phyloP scores from a whole-genome alignment of 2,797 vertebrate genomes.

The Spinibarbus caldwelli region DNA sequence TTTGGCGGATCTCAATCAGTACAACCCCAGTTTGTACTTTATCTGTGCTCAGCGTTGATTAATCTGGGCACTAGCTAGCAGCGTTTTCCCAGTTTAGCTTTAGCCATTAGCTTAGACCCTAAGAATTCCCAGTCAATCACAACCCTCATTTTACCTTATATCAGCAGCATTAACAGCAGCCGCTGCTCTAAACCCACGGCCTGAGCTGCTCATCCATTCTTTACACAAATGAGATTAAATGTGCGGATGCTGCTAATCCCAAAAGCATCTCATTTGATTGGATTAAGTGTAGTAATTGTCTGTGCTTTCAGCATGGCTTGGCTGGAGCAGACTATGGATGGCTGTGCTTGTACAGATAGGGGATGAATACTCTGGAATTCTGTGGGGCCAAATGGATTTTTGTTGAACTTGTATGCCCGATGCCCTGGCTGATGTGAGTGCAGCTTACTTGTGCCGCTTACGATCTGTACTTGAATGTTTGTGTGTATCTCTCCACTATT shows the following conservation, averaged over 20 bases:
- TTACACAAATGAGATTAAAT: slow-evolving; percentile 55
- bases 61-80: slow-evolving; percentile 28
- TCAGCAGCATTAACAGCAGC: slow-evolving; percentile 33
- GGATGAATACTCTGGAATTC: slow-evolving; percentile 33
- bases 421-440: slow-evolving; percentile 33
- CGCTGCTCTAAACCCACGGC: slow-evolving; percentile 7
- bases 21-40: neutral
- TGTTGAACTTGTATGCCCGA: slow-evolving; percentile 22
- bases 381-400: slow-evolving; percentile 46
- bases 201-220: slow-evolving; percentile 46
- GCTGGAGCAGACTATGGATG: slow-evolving; percentile 2
- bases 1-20: neutral
- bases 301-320: slow-evolving; percentile 27
- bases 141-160: slow-evolving; percentile 10
- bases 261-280: slow-evolving; percentile 53
- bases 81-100: slow-evolving; percentile 27
- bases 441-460: neutral
- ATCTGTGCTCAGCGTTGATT: neutral
- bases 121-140: neutral
- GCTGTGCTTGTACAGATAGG: slow-evolving; percentile 6
- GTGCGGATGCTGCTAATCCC: slow-evolving; percentile 51
- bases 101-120: slow-evolving; percentile 27
- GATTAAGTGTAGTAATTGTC: slow-evolving; percentile 56
- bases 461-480: neutral
- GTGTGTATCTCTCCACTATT: slow-evolving; percentile 4